phyloP scores from a whole-genome alignment of 2,113 vertebrate genomes.

The Leiothrix lutea region DNA sequence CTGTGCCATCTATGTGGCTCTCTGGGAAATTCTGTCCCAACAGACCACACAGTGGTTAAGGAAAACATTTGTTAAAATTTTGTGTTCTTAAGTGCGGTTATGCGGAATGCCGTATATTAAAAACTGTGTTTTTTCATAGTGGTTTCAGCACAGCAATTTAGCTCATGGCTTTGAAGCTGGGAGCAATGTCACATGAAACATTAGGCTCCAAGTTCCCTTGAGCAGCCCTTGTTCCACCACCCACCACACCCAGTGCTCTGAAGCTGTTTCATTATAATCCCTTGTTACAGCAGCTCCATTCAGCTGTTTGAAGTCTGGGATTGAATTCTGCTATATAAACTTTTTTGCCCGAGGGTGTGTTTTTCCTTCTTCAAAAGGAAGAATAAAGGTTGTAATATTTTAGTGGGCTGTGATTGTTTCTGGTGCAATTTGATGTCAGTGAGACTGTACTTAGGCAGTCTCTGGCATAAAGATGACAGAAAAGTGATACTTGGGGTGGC shows the following conservation, averaged over 20 bases:
- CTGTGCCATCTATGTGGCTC: neutral
- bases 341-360: neutral
- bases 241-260: neutral
- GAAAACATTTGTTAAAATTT: slow-evolving; percentile 1
- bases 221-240: neutral
- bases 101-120: neutral
- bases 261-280: slow-evolving; percentile 7
- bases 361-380: slow-evolving; percentile 19
- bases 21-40: neutral
- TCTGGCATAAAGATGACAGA: neutral
- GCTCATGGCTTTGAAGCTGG: neutral
- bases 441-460: neutral
- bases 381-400: neutral
- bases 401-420: neutral
- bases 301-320: slow-evolving; percentile 40
- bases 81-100: neutral
- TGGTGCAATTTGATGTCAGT: neutral
- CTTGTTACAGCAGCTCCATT: neutral
- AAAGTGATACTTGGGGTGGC: neutral
- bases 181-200: neutral
- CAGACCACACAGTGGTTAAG: neutral
- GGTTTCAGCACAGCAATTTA: neutral
- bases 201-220: neutral
- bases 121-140: neutral
- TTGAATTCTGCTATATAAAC: neutral